Conservation (phyloP, 2,797 vertebrate genomes). For the Mormyrops attenuatus region DNA sequence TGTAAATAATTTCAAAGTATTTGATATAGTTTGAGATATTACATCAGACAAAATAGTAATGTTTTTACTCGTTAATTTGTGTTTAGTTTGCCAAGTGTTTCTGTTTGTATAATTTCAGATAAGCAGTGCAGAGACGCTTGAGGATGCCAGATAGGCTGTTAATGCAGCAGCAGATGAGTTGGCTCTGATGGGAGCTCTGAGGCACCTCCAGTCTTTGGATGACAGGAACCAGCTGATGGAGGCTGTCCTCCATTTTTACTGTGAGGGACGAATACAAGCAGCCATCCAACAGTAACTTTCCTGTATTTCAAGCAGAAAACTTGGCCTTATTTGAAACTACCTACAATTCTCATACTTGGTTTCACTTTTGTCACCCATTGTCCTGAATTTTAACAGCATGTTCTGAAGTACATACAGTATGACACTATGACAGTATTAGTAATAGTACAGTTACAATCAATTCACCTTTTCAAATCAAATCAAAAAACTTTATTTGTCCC, state of each 20-base stretch:
- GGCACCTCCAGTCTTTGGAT: neutral
- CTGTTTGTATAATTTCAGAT: neutral
- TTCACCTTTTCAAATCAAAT: too few relatives aligned
- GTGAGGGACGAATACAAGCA: neutral
- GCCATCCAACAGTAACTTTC: neutral
- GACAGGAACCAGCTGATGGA: neutral
- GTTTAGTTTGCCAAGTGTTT: too few relatives aligned
- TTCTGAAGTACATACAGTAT: too few relatives aligned
- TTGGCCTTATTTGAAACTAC: too few relatives aligned
- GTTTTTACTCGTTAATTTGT: too few relatives aligned
- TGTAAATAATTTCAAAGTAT: too few relatives aligned
- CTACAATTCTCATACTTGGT: neutral
- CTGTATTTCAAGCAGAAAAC: neutral
- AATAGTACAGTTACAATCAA: too few relatives aligned
- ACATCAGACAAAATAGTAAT: too few relatives aligned
- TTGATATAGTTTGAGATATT: too few relatives aligned
- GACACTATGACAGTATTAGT: too few relatives aligned
- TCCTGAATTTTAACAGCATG: neutral
- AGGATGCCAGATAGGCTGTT: neutral
- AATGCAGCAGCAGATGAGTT: neutral
- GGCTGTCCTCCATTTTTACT: neutral
- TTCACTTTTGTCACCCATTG: too few relatives aligned
- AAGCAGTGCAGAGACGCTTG: neutral
- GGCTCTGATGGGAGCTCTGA: neutral
- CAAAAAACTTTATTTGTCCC: too few relatives aligned